A percentile compares a stretch with the other conserved stretches of the same genome.
Evolutionary conservation across 2,888 invertebrate species (phyloP).

Genomic region (Tenthredo distinguenda): DNA sequence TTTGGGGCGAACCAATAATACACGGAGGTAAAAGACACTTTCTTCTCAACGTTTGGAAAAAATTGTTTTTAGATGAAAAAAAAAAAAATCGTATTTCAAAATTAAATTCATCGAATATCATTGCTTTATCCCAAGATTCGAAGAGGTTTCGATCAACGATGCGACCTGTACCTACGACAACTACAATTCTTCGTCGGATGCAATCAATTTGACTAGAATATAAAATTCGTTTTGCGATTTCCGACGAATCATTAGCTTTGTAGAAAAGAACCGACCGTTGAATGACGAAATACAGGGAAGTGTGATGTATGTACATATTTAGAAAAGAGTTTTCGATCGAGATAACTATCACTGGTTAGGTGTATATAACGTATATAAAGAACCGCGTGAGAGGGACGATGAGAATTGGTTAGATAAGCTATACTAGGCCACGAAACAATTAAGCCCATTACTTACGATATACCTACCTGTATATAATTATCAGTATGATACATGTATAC

Average conservation of each 20-base stretch:
- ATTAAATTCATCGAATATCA: too few relatives aligned
- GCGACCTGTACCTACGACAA: too few relatives aligned
- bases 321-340: neutral
- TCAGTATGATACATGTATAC: constrained; percentile 12
- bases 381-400: neutral
- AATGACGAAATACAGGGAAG: neutral
- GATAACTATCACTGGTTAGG: neutral
- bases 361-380: neutral
- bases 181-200: too few relatives aligned
- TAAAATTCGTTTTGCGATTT: too few relatives aligned
- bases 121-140: too few relatives aligned
- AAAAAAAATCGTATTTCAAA: too few relatives aligned
- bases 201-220: too few relatives aligned
- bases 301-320: neutral
- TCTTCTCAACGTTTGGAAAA: too few relatives aligned
- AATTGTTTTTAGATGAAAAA: too few relatives aligned
- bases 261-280: neutral
- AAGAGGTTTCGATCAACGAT: too few relatives aligned
- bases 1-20: too few relatives aligned
- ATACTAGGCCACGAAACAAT: constrained; percentile 21
- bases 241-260: neutral
- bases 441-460: constrained; percentile 18
- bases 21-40: too few relatives aligned
- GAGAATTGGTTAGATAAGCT: constrained; percentile 17
- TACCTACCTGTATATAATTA: neutral